Percentiles rank a stretch among this genome's conserved stretches.
phyloP scores from a whole-genome alignment of 2,888 invertebrate species.

The Nephrotoma flavescens region DNA sequence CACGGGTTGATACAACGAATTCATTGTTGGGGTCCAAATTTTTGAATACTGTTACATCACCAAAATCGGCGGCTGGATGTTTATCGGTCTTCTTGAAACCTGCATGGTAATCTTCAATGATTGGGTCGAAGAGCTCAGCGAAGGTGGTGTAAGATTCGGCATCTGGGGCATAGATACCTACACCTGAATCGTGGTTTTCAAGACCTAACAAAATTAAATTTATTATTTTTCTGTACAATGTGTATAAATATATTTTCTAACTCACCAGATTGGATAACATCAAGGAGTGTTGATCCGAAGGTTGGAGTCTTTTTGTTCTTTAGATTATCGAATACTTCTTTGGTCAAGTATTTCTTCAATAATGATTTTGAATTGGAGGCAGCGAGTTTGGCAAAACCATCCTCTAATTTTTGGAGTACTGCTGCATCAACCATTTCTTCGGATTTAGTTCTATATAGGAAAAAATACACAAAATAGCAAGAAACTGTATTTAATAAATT shows the following conservation, averaged over 20 bases:
- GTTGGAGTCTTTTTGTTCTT: conserved; percentile 80
- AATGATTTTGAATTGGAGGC: conserved; percentile 88
- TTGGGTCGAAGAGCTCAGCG: conserved; percentile 87
- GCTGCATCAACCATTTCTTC: conserved; percentile 84
- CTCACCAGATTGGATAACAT: conserved; percentile 86
- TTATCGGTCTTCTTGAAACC: conserved; percentile 90
- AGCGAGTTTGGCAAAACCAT: conserved; percentile 75
- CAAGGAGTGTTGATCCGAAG: conserved; percentile 83
- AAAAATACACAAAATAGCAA: conserved; percentile 10
- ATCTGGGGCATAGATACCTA: conserved; percentile 95
- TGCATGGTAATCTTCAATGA: conserved; percentile 94
- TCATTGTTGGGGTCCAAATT: conserved; percentile 86
- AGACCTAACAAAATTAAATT: conserved; percentile 26
- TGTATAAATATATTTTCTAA: not conserved
- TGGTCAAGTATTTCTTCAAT: conserved; percentile 88
- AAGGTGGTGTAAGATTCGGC: conserved; percentile 90
- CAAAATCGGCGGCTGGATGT: conserved; percentile 89
- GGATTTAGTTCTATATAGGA: conserved; percentile 48
- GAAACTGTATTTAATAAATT: conserved; percentile 5
- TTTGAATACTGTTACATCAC: conserved; percentile 77
- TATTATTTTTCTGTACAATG: not conserved
- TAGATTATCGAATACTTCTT: conserved; percentile 77
- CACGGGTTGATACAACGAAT: conserved; percentile 88
- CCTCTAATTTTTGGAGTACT: conserved; percentile 80
- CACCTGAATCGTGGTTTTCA: conserved; percentile 91